Conservation (phyloP, 2,888 invertebrate species). For the Sclerodermus sp. region DNA sequence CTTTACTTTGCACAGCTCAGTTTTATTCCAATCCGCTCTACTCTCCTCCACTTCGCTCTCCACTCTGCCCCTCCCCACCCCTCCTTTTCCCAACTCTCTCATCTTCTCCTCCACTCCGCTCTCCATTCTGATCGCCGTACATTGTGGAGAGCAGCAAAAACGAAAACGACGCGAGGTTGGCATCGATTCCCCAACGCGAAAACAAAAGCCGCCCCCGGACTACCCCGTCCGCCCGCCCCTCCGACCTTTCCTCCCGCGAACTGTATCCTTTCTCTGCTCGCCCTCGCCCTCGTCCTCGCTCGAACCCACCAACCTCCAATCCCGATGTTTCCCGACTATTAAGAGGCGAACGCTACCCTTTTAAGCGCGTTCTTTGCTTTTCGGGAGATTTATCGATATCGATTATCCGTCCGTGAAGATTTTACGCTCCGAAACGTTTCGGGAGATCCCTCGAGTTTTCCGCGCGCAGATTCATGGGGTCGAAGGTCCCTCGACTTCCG, state of each 20-base stretch:
- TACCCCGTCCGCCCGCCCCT: too few species aligned
- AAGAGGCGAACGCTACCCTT: too few species aligned
- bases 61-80: too few species aligned
- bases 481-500: too few species aligned
- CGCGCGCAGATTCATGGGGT: background rate
- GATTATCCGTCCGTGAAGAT: constrained; percentile 2
- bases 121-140: constrained; percentile 31
- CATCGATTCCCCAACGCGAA: constrained; percentile 22
- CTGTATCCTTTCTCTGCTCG: background rate
- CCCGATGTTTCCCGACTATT: too few species aligned
- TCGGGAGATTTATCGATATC: background rate
- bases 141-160: constrained; percentile 19
- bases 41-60: too few species aligned
- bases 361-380: background rate
- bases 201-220: constrained; percentile 18
- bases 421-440: too few species aligned
- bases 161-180: constrained; percentile 14
- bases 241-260: background rate
- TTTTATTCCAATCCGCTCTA: too few species aligned
- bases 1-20: constrained; percentile 9
- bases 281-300: background rate
- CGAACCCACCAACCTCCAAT: background rate
- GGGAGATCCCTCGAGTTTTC: too few species aligned
- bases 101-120: too few species aligned
- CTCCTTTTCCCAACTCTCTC: too few species aligned